Percentiles rank a stretch among this genome's conserved stretches.
Conservation (phyloP, 2,888 invertebrate genomes). For the Chamaedrilus cognettii region DNA sequence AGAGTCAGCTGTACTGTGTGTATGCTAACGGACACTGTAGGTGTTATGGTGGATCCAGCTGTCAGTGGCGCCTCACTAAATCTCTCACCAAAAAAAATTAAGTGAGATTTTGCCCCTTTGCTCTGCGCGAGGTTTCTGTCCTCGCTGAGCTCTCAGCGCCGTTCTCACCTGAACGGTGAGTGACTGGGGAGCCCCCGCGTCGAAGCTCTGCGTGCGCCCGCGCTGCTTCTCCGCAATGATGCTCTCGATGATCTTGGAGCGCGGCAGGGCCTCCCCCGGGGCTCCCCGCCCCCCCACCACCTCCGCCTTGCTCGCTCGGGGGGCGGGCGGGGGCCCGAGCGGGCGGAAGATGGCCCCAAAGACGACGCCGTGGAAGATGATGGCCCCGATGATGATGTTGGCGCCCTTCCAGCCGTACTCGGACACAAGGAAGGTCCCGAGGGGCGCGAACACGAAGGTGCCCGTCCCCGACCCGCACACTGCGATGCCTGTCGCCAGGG, state of each 20-base stretch:
- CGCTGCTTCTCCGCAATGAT: constrained; percentile 15
- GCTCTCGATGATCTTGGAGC: constrained; percentile 10
- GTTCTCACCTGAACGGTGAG: too few species aligned
- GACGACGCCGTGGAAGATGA: constrained; percentile 74
- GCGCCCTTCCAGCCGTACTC: constrained; percentile 78
- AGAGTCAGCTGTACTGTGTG: too few species aligned
- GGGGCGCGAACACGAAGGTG: constrained; percentile 78
- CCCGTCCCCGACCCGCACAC: constrained; percentile 71
- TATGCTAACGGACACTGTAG: too few species aligned
- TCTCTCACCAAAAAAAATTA: too few species aligned
- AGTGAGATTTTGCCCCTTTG: too few species aligned
- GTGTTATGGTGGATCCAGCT: too few species aligned
- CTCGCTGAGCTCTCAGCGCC: too few species aligned
- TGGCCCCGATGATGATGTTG: constrained; percentile 76
- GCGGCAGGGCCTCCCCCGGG: neutral
- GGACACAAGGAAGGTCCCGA: constrained; percentile 70
- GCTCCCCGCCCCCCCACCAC: neutral
- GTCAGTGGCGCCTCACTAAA: too few species aligned
- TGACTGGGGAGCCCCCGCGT: too few species aligned
- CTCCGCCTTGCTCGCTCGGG: neutral
- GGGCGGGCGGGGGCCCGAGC: too few species aligned
- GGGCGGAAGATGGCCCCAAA: constrained; percentile 85
- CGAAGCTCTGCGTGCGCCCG: neutral
- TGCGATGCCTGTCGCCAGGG: constrained; percentile 31
- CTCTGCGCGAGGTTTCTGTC: too few species aligned